Evolutionary conservation across 2,888 invertebrate species (phyloP), one percentile per base, ranked within the genome.

Genomic region (Plagiodera versicolora): DNA sequence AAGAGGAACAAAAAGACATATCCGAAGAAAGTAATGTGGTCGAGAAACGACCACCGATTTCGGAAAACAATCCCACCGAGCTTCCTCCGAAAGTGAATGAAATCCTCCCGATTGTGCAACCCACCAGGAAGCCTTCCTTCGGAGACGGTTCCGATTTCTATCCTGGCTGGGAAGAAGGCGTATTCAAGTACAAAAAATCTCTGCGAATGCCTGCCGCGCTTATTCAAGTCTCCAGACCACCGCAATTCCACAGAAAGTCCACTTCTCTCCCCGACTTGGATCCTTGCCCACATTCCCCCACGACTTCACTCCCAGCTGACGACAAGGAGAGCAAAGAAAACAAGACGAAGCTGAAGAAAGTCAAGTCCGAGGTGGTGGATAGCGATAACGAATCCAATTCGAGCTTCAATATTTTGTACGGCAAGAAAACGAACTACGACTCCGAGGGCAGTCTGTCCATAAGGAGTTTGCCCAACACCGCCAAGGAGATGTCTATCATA

Each of bases 101-200:
- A 61, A 48, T 65, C 6, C 44, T 68, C 11, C 61, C 68, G 16
- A 65, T 68, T 69, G 77, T 73, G 64, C 80, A 79, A 65, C 77
- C 77, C 10, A 78, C 79, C 1, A 79, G 77, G 28, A 88, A 88
- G 75, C 84, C 87, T n/a, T 81, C 83, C 30, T 88, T 87, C 74
- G 89, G 89, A 2, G 87, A 88, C 75, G 88, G 88, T 30, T 87
- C 87, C 45, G 87, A 88, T 73, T 90, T 90, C 72, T 84, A 87
- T 68, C 90, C 91, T 0, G 90, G 91, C 0, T 92, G 91, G 91
- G 91, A 91, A 79, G 89, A 92, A 74, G 92, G 92, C 73, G 85
- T 93, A 16, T 92, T 90, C 73, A 88, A 87, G 70, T 94, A 89
- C 74, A 94, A 94, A 77, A 85, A 90, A 69, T 90, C 92, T 0